A percentile compares a stretch with the other conserved stretches of the same genome.
These are phyloP conservation scores for Drosophila glabriapex DNA, from an alignment of 2,888 invertebrate species.

Conservation along the genomic window DNA sequence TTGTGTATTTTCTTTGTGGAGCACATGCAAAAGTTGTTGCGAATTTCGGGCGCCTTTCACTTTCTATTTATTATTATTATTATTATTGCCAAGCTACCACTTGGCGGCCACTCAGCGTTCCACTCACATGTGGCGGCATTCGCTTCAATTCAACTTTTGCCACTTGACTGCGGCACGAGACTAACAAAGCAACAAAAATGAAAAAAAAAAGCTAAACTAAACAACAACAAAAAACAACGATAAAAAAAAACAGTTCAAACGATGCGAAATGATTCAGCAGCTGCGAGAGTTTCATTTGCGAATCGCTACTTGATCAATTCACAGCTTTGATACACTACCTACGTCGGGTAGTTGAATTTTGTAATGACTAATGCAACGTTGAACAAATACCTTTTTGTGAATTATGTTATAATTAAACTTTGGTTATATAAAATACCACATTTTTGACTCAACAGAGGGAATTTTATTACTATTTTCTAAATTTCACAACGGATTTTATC, in stretches of 20 bases:
- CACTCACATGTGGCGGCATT: slow-evolving; percentile 38
- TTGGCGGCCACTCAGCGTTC: slow-evolving; percentile 20
- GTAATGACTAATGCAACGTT: background rate
- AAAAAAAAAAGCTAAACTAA: slow-evolving; percentile 2
- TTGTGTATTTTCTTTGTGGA: slow-evolving; percentile 23
- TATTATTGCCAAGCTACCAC: slow-evolving; percentile 11
- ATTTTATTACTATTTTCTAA: no score
- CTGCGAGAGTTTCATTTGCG: slow-evolving; percentile 35
- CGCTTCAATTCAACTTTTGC: slow-evolving; percentile 55
- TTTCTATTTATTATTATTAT: slow-evolving; percentile 45
- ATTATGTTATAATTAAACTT: background rate
- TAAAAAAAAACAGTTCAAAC: slow-evolving; percentile 8
- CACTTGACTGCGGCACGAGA: slow-evolving; percentile 57
- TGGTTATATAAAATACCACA: background rate
- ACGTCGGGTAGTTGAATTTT: background rate
- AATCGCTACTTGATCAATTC: slow-evolving; percentile 27
- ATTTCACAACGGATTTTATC: no score
- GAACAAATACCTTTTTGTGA: background rate
- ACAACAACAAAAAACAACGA: slow-evolving; percentile 6
- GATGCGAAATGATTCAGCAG: slow-evolving; percentile 47
- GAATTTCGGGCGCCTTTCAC: slow-evolving; percentile 54
- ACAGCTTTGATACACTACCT: slow-evolving; percentile 16
- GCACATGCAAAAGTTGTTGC: slow-evolving; percentile 42
- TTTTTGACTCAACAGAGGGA: background rate
- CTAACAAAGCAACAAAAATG: slow-evolving; percentile 19